Conservation (phyloP, 2,113 vertebrate genomes). For the Myrmecobius fasciatus region DNA sequence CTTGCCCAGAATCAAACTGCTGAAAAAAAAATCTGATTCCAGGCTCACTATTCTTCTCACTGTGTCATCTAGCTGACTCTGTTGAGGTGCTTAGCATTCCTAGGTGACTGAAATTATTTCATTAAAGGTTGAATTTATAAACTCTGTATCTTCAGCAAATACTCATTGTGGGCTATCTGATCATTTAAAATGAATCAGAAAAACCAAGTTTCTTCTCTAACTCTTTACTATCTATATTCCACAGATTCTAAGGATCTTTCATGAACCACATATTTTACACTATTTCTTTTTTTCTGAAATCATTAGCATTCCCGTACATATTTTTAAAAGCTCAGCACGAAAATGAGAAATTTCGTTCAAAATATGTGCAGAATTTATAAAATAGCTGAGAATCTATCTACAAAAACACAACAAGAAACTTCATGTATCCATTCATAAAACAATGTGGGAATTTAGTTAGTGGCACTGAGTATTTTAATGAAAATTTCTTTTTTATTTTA, state of each 20-base stretch:
- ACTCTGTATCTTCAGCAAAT: neutral
- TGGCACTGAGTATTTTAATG: neutral
- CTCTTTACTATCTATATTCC: neutral
- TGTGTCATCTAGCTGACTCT: neutral
- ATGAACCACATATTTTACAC: neutral
- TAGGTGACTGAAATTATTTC: neutral
- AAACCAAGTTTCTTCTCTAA: neutral
- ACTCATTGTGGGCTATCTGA: neutral
- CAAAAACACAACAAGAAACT: neutral
- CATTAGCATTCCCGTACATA: neutral
- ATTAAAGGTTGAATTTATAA: neutral
- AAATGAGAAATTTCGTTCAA: neutral
- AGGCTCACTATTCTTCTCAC: neutral
- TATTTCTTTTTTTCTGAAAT: neutral
- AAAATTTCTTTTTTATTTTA: no score
- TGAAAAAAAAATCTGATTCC: neutral
- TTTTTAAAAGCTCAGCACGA: neutral
- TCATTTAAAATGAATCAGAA: neutral
- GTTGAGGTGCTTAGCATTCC: neutral
- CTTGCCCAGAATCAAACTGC: neutral
- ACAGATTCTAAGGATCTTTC: neutral
- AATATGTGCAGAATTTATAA: neutral
- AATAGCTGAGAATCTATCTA: neutral
- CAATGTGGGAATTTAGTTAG: neutral
- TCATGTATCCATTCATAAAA: neutral